Evolutionary conservation across 1,140 invertebrate genomes (phyloP), one percentile per base, ranked within the genome.

Genomic region (Hycleus cichorii): DNA sequence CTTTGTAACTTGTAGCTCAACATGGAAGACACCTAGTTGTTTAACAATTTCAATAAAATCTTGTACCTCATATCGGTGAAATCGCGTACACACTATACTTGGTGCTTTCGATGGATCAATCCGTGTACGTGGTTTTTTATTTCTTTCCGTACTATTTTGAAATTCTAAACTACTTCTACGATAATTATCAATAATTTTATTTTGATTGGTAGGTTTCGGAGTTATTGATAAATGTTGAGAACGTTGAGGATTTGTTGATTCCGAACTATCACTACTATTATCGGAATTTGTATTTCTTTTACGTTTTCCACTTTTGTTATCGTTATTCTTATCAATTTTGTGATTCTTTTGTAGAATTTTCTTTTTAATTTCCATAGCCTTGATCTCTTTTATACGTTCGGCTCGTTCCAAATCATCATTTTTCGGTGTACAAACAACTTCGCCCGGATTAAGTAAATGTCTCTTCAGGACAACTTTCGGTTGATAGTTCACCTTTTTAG

Each of bases 1-100:
- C 24, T 67, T 66, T 45, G 67, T 76, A 7, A 81, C 79, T 38
- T 68, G 73, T 26, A 73, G 67, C 66, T 79, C 77, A 48, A 80
- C 50, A 8, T 70, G 60, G 64, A 81, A 77, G 27, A 67, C 65
- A 39, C 77, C 76, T 44, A 82, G 59, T 62, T 74, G 71, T 47
- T 70, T 72, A 10, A 81, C 69, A 53, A 76, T 74, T 69, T 77
- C 61, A 39, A 58, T 51, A 49, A 73, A 69, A 12, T 44, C 18
- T 18, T 45, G 4, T n/a, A 70, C 62, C 54, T 73, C 68, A 24
- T 49, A 7, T 11, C 55, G 63, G 50, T 70, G 70, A 49, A 72
- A 58, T 44, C 69, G 66, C 4, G 71, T 71, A 58, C 71, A 73
- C 7, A 72, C 71, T 24, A 73, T 73, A 32, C 62, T 69, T 4